Conservation (phyloP, 2,113 vertebrate genomes). For the Centropristis striata region DNA sequence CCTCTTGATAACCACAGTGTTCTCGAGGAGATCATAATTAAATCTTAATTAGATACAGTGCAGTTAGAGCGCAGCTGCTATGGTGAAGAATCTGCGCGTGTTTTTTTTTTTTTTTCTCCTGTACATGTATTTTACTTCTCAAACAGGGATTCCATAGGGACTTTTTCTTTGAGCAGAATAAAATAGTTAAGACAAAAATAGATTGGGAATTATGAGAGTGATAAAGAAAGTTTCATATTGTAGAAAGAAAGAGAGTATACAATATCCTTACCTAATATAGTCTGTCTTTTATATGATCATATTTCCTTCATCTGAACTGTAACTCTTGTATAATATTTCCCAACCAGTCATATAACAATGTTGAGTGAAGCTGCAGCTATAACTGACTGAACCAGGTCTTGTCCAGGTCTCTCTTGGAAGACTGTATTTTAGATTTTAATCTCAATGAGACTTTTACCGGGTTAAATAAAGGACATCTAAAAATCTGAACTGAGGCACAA, state of each 20-base stretch:
- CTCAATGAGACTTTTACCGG: too few species aligned
- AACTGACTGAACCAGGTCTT: too few species aligned
- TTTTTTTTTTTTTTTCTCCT: too few species aligned
- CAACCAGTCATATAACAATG: not conserved
- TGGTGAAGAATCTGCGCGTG: not conserved
- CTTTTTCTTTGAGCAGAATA: not conserved
- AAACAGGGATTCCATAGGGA: not conserved
- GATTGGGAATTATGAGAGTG: not conserved
- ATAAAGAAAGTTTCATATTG: not conserved
- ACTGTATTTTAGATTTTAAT: too few species aligned
- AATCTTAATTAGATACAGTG: not conserved
- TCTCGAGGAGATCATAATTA: not conserved
- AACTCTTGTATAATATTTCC: not conserved
- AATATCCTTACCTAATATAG: not conserved
- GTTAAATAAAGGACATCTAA: too few species aligned
- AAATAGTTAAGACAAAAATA: not conserved
- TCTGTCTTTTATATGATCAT: not conserved
- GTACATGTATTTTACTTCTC: not conserved
- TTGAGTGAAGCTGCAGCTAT: too few species aligned
- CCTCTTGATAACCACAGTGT: not conserved
- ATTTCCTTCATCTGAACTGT: not conserved
- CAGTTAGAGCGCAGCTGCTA: not conserved
- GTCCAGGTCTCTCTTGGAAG: too few species aligned
- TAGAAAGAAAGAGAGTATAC: not conserved
- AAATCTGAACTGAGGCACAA: too few species aligned